phyloP scores from a whole-genome alignment of 1,140 invertebrate genomes.

The Alviniconcha marisindica region DNA sequence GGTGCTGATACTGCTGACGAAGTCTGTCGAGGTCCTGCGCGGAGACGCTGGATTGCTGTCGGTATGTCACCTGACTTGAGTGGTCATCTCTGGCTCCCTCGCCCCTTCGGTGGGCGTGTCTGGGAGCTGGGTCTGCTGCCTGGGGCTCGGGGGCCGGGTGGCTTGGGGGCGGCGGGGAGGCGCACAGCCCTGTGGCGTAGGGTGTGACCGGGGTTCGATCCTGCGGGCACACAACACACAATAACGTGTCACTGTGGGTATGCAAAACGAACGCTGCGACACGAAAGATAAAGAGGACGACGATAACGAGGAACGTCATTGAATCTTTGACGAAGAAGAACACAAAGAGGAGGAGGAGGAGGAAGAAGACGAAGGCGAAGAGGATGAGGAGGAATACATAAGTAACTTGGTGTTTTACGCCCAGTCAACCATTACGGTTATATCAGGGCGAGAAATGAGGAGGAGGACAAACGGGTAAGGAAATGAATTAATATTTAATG shows the following conservation, averaged over 20 bases:
- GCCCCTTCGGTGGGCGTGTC: neutral
- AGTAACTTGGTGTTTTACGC: too few relatives aligned
- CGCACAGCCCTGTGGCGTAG: conserved; percentile 37
- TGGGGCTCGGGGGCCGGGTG: neutral
- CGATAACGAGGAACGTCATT: too few relatives aligned
- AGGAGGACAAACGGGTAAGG: too few relatives aligned
- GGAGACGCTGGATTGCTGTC: neutral
- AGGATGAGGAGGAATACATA: too few relatives aligned
- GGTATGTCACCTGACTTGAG: neutral
- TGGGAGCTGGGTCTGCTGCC: neutral
- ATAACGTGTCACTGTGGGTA: neutral
- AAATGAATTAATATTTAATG: too few relatives aligned
- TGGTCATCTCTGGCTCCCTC: neutral
- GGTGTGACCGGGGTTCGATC: conserved; percentile 19
- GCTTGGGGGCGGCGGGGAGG: neutral
- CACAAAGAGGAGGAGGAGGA: too few relatives aligned
- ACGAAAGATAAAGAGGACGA: too few relatives aligned
- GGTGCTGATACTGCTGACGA: conserved; percentile 8
- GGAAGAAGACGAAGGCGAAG: too few relatives aligned
- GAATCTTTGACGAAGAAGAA: too few relatives aligned
- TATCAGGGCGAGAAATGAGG: too few relatives aligned
- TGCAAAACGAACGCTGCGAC: too few relatives aligned
- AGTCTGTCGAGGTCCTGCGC: neutral
- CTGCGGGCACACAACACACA: neutral
- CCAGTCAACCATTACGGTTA: too few relatives aligned